Evolutionary conservation across 53 echinoderm and acorn worm species (phyloP).

Genomic region (Crossaster papposus): DNA sequence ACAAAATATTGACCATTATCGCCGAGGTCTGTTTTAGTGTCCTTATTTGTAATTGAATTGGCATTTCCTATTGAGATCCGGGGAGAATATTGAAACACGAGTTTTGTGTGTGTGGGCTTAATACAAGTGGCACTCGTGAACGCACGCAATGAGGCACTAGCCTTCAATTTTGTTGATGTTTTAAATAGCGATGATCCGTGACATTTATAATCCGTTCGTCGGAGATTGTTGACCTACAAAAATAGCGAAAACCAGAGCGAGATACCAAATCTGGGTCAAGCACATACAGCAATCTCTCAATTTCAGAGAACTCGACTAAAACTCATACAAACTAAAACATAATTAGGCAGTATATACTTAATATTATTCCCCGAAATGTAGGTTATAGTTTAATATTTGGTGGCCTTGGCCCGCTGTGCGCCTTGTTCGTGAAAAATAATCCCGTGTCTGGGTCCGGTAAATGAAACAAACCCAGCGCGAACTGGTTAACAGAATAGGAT

Average conservation of each 20-base stretch:
- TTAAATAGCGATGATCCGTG: neutral
- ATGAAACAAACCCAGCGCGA: too few relatives aligned
- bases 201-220: neutral
- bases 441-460: too few relatives aligned
- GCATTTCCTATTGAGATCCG: neutral
- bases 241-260: neutral
- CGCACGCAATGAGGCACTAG: neutral
- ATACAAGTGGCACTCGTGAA: neutral
- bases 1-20: constrained; percentile 1
- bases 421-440: too few relatives aligned
- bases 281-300: neutral
- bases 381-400: too few relatives aligned
- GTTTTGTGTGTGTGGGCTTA: too few relatives aligned
- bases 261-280: neutral
- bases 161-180: neutral
- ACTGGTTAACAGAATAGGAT: too few relatives aligned
- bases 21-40: neutral
- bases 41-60: constrained; percentile 6
- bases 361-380: too few relatives aligned
- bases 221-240: constrained; percentile 11
- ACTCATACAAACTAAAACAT: too few relatives aligned
- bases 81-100: constrained; percentile 1
- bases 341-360: too few relatives aligned
- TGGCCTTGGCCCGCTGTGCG: too few relatives aligned
- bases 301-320: too few relatives aligned